Conservation (phyloP, 1,140 invertebrate genomes). For the Theocolax elegans region DNA sequence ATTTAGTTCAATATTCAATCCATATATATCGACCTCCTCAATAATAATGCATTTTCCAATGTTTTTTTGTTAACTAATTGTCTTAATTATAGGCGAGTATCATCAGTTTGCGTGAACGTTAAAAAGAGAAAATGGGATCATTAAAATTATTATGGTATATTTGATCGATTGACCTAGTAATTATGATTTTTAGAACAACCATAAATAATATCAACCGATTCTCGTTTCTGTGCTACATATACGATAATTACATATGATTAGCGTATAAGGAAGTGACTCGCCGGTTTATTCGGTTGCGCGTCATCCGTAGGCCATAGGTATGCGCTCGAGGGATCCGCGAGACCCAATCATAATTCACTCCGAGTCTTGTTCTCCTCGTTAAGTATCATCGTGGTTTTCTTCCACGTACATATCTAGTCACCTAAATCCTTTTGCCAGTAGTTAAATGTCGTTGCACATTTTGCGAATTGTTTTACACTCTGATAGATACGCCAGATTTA, state of each 20-base stretch:
- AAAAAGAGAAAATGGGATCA: too few species aligned
- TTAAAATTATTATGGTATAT: too few species aligned
- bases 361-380: neutral
- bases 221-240: neutral
- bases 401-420: neutral
- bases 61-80: too few species aligned
- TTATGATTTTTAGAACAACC: neutral
- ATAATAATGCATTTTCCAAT: too few species aligned
- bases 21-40: too few species aligned
- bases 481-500: too few species aligned
- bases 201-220: constrained; percentile 10
- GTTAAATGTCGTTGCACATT: too few species aligned
- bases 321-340: neutral
- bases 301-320: neutral
- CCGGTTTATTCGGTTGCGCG: neutral
- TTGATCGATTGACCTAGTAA: too few species aligned
- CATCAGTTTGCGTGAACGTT: too few species aligned
- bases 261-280: constrained; percentile 14
- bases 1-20: too few species aligned
- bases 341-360: constrained; percentile 10
- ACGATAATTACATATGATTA: constrained; percentile 9
- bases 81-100: too few species aligned
- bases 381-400: neutral
- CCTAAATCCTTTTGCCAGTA: constrained; percentile 5
- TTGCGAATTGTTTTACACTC: too few species aligned